Percentiles rank a stretch among this genome's conserved stretches.
These are phyloP conservation scores for Oikopleura albicans DNA, from an alignment of 23 tunicate species.

Conservation along the genomic window DNA sequence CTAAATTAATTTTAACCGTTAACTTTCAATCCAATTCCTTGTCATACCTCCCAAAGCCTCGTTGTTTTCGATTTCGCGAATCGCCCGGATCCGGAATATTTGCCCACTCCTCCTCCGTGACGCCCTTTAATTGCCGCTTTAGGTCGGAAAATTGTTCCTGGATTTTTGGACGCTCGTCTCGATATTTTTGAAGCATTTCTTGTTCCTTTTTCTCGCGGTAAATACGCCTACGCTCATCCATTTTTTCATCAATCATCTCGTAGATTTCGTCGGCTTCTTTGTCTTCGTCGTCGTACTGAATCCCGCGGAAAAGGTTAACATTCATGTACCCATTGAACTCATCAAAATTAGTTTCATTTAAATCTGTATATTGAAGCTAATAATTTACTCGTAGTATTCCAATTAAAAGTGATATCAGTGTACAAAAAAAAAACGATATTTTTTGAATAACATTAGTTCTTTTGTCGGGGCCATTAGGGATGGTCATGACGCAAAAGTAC, in stretches of 20 bases:
- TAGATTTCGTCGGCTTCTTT: constrained; percentile 86
- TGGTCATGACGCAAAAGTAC: no score
- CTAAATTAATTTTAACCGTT: no score
- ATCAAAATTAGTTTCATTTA: background rate
- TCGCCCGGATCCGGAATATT: constrained; percentile 86
- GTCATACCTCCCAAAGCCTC: constrained; percentile 17
- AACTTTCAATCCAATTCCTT: no score
- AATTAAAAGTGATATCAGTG: background rate
- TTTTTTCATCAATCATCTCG: constrained; percentile 54
- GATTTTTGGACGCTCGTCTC: constrained; percentile 93
- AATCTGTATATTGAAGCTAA: background rate
- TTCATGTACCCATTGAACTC: constrained; percentile 70
- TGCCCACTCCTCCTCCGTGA: constrained; percentile 60
- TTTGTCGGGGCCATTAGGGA: background rate
- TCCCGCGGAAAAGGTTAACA: constrained; percentile 61
- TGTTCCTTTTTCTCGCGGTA: constrained; percentile 57
- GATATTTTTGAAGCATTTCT: constrained; percentile 77
- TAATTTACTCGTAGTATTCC: background rate
- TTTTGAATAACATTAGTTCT: background rate
- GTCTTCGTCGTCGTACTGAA: constrained; percentile 86
- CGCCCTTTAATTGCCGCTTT: constrained; percentile 47
- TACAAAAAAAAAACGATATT: background rate
- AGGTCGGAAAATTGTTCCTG: constrained; percentile 87
- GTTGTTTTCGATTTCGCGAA: constrained; percentile 60
- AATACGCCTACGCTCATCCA: constrained; percentile 80